Conservation (phyloP, 2,888 invertebrate species). For the Chloroclystis v-ata region DNA sequence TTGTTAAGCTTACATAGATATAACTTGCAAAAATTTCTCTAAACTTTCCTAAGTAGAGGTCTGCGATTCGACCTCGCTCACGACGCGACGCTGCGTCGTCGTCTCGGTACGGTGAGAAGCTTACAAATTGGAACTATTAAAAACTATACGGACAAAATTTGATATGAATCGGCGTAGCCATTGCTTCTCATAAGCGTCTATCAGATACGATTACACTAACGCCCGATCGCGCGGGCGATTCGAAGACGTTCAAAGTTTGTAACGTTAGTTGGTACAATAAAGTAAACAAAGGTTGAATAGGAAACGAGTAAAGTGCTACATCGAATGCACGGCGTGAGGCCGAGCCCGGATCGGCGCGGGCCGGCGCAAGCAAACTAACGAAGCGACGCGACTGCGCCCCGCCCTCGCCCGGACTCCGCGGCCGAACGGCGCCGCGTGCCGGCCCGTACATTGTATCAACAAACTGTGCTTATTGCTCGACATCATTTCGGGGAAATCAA, state of each 20-base stretch:
- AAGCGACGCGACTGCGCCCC: not conserved
- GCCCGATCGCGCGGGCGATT: conserved; percentile 56
- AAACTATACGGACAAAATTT: conserved; percentile 75
- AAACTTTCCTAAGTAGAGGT: conserved; percentile 60
- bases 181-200: conserved; percentile 71
- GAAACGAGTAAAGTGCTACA: conserved; percentile 42
- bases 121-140: conserved; percentile 75
- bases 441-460: conserved; percentile 20
- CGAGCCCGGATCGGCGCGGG: conserved; percentile 32
- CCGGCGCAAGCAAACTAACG: conserved; percentile 6
- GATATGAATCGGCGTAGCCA: conserved; percentile 76
- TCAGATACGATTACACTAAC: conserved; percentile 68
- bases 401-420: too few species aligned
- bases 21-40: conserved; percentile 71
- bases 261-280: conserved; percentile 35
- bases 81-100: conserved; percentile 46
- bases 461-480: conserved; percentile 54
- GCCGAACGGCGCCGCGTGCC: not conserved
- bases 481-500: conserved; percentile 71
- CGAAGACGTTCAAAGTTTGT: conserved; percentile 46
- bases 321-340: conserved; percentile 44
- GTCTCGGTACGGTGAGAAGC: conserved; percentile 69
- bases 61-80: conserved; percentile 53
- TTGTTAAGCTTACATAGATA: conserved; percentile 74
- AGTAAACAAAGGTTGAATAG: conserved; percentile 39